These are phyloP conservation scores for Pantherophis alleghaniensis DNA, from an alignment of 2,797 vertebrate species.

Conservation along the genomic window DNA sequence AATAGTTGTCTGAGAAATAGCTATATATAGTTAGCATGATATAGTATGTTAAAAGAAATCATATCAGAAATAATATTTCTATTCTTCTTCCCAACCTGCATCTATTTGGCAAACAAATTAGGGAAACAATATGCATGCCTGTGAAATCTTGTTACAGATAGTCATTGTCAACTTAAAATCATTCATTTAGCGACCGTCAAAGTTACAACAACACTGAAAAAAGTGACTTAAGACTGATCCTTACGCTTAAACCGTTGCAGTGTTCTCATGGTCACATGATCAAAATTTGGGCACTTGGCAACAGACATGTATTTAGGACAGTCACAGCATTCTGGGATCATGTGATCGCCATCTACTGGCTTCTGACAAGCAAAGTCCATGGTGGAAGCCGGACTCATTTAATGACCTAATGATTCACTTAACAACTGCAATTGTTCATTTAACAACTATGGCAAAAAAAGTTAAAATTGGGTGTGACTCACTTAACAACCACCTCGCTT, in stretches of 20 bases:
- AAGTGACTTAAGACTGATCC: background rate
- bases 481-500: background rate
- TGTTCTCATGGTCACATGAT: background rate
- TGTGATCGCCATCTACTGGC: background rate
- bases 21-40: background rate
- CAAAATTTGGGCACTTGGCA: background rate
- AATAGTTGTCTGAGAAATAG: background rate
- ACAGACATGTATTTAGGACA: background rate
- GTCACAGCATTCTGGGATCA: background rate
- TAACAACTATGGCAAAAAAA: background rate
- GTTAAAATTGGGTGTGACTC: background rate
- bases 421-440: background rate
- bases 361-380: background rate
- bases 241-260: background rate
- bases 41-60: background rate
- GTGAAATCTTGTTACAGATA: background rate
- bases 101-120: background rate
- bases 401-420: background rate
- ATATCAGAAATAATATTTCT: background rate
- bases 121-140: background rate
- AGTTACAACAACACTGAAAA: background rate
- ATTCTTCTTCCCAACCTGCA: background rate
- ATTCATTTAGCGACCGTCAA: background rate
- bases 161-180: background rate
- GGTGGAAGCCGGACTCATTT: background rate